phyloP scores from a whole-genome alignment of 2,797 vertebrate genomes.

The Pseudochromis fuscus region DNA sequence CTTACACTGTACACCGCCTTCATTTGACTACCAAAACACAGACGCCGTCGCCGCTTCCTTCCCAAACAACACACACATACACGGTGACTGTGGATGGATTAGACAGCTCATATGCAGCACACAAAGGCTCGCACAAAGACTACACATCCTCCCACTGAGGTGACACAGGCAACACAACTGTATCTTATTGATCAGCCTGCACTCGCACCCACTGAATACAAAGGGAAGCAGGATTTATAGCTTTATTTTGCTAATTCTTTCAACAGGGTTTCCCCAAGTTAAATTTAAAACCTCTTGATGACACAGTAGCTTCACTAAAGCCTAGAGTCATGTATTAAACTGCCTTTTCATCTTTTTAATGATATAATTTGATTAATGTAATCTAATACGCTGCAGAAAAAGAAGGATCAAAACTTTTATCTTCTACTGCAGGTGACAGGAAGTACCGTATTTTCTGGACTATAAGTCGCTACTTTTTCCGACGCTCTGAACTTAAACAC shows the following conservation, averaged over 20 bases:
- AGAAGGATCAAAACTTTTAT: too few relatives aligned
- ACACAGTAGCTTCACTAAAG: background rate
- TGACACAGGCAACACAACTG: background rate
- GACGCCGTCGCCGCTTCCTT: constrained; percentile 1
- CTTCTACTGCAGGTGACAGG: too few relatives aligned
- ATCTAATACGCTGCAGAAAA: too few relatives aligned
- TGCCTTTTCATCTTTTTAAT: too few relatives aligned
- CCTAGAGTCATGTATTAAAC: background rate
- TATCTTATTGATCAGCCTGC: constrained; percentile 8
- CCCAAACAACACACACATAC: constrained; percentile 39
- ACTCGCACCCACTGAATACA: constrained; percentile 3
- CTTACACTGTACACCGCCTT: constrained; percentile 35
- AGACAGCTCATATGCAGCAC: constrained; percentile 43
- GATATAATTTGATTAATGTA: too few relatives aligned
- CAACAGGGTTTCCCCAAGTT: background rate
- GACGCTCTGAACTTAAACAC: too few relatives aligned
- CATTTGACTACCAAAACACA: constrained; percentile 44
- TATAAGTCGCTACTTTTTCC: too few relatives aligned
- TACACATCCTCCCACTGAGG: constrained; percentile 31
- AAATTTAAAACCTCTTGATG: background rate
- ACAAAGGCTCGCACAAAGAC: constrained; percentile 41
- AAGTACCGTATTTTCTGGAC: too few relatives aligned
- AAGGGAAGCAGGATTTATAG: background rate
- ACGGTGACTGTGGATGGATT: constrained; percentile 53
- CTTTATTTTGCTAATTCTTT: constrained; percentile 5